phyloP scores from a whole-genome alignment of 2,888 invertebrate genomes.

The Brenthis ino region DNA sequence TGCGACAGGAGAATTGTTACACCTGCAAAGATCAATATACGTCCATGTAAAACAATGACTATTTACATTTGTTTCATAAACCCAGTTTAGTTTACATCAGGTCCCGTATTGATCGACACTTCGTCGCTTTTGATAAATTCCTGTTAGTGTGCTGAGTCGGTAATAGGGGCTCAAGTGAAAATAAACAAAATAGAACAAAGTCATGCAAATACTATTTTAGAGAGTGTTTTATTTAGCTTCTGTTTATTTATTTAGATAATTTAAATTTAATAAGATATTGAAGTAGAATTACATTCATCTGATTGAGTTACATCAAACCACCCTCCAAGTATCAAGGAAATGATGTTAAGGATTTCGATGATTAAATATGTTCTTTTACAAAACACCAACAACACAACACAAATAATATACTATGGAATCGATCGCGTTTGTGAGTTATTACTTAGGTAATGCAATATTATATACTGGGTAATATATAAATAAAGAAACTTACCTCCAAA shows the following conservation, averaged over 20 bases:
- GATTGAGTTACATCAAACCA: conserved; percentile 53
- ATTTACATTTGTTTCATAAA: conserved; percentile 33
- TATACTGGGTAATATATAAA: conserved; percentile 42
- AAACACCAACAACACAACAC: conserved; percentile 54
- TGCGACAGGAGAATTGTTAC: conserved; percentile 99
- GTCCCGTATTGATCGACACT: conserved; percentile 31
- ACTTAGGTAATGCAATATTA: conserved; percentile 37
- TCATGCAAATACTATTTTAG: conserved; percentile 72
- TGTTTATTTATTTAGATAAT: conserved; percentile 44
- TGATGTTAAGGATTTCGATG: conserved; percentile 4
- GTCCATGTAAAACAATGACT: conserved; percentile 61
- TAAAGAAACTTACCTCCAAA: conserved; percentile 67
- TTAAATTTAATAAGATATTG: conserved; percentile 8
- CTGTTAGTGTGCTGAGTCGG: conserved; percentile 78
- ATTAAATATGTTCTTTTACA: conserved; percentile 27
- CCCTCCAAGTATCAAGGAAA: conserved; percentile 76
- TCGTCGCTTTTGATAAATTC: conserved; percentile 43
- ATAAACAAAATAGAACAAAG: conserved; percentile 72
- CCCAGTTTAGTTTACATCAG: conserved; percentile 35
- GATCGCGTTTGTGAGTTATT: conserved; percentile 60
- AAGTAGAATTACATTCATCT: conserved; percentile 18
- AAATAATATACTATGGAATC: conserved; percentile 70
- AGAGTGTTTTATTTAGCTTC: conserved; percentile 53
- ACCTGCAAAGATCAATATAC: conserved; percentile 92
- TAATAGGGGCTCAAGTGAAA: conserved; percentile 76